Conservation (phyloP, 2,113 vertebrate species). For the Lampris megalopsis region DNA sequence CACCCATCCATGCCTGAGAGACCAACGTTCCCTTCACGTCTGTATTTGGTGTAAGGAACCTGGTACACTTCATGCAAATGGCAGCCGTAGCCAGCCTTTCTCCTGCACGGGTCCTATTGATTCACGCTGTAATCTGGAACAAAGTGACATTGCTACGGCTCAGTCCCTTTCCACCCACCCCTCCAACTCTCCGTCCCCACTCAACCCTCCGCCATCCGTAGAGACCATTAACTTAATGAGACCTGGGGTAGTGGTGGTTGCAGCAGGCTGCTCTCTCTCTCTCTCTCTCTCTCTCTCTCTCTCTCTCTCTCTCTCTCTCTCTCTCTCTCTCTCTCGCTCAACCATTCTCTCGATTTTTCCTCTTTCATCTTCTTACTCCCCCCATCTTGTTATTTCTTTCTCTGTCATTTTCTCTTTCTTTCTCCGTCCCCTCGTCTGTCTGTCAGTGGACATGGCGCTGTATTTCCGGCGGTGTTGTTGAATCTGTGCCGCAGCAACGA, state of each 20-base stretch:
- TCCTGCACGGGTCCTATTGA: background rate
- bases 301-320: conserved; percentile 12
- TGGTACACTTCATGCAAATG: too few species aligned
- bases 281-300: conserved; percentile 1
- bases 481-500: conserved; percentile 82
- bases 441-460: conserved; percentile 48
- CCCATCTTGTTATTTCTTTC: background rate
- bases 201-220: conserved; percentile 46
- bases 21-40: too few species aligned
- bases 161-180: conserved; percentile 17
- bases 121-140: background rate
- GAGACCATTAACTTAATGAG: conserved; percentile 93
- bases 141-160: background rate
- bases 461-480: conserved; percentile 34
- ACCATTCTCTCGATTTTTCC: too few species aligned
- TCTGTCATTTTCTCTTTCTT: conserved; percentile 7
- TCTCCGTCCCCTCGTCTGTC: conserved; percentile 13
- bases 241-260: conserved; percentile 78
- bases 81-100: background rate
- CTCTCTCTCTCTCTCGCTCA: conserved; percentile 1
- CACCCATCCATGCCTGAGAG: too few species aligned
- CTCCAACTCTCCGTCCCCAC: conserved; percentile 7
- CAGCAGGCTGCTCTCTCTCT: conserved; percentile 81
- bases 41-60: too few species aligned
- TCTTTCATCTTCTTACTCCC: conserved; percentile 6